Evolutionary conservation across 2,888 invertebrate species (phyloP), one percentile per base, ranked within the genome.

Genomic region (Drosophila mettleri): DNA sequence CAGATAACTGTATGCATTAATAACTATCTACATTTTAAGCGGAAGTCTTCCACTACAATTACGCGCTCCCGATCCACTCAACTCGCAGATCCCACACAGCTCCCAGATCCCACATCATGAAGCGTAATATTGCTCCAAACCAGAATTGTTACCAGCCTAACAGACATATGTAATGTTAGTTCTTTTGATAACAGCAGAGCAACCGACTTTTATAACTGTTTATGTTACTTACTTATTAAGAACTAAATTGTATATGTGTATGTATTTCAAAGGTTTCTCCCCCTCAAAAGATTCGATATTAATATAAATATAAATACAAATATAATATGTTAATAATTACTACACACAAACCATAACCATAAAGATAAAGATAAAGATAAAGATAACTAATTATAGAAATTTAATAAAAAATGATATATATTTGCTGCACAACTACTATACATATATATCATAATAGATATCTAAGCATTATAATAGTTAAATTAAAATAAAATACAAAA

Each of bases 21-120:
- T 57, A 74, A 69, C 67, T 79, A 70, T 55, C 72, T 78, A 88
- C 74, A 86, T 90, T 90, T 86, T 91, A 92, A 91, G 92, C 91
- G 91, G 90, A 92, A 91, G 91, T 91, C 91, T 91, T 91, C 91
- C 91, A 91, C 91, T 92, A 91, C 86, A 89, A 87, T 61, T 64
- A 65, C 79, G 73, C 63, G 53, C 58, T 58, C 53, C 61, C 38
- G 22, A 24, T 48, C 46, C 46, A 29, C 14, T 31, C 18, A 18
- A 20, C 12, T 31, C 10, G 18, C 45, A 27, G 20, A 48, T 31
- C 20, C 31, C 45, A 12, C 6, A 18, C 45, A 45, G 45, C 3
- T 16, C 27, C 45, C 27, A 16, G 14, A 1, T 1, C 18, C 27
- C 1, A 16, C 27, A 45, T 46, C 31, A 20, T 57, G 22, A 16